Evolutionary conservation across 2,797 vertebrate species (phyloP).

Genomic region (Xenops minutus): DNA sequence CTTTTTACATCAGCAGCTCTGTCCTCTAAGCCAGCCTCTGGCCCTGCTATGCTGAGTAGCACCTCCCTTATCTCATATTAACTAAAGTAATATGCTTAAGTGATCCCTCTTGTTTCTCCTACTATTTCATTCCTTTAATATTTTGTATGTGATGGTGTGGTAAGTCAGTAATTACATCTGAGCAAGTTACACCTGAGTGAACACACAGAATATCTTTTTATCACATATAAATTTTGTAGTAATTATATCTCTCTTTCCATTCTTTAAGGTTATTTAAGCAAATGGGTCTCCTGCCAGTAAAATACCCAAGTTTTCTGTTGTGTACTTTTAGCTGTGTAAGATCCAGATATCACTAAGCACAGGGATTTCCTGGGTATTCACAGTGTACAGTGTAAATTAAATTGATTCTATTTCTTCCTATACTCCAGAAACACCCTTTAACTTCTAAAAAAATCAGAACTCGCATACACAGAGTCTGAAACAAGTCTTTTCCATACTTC

Average conservation of each 20-base stretch:
- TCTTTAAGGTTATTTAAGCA: not conserved
- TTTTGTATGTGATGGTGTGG: not conserved
- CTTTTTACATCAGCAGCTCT: slow-evolving; percentile 46
- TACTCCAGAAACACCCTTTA: not conserved
- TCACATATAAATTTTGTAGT: not conserved
- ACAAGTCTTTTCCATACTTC: not conserved
- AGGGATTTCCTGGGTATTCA: not conserved
- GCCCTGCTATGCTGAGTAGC: not conserved
- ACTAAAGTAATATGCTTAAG: not conserved
- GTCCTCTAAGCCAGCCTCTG: slow-evolving; percentile 43
- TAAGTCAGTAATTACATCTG: not conserved
- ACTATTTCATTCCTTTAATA: not conserved
- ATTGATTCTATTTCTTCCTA: not conserved
- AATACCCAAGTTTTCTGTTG: not conserved
- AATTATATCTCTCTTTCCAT: not conserved
- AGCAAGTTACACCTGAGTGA: not conserved
- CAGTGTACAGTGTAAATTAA: not conserved
- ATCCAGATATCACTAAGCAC: not conserved
- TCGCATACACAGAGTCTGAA: not conserved
- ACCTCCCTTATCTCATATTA: not conserved
- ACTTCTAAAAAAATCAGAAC: not conserved
- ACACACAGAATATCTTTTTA: not conserved
- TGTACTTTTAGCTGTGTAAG: not conserved
- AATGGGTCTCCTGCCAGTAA: not conserved
- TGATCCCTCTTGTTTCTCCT: not conserved